These are phyloP conservation scores for Palythoa grandis DNA, from an alignment of 92 coral and sea anemone genomes.

Conservation along the genomic window DNA sequence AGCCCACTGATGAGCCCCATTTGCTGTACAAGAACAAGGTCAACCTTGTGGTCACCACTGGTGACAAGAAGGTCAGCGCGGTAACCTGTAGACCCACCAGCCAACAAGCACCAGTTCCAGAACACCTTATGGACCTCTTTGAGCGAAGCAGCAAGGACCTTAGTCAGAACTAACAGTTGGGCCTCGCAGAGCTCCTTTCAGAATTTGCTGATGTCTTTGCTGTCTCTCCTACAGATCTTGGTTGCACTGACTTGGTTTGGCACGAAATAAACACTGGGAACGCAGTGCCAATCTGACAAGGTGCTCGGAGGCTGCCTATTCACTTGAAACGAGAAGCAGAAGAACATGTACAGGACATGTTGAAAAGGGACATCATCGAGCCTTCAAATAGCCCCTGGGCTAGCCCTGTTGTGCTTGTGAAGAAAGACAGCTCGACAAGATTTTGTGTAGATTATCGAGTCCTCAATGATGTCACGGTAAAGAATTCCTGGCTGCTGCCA, in stretches of 20 bases:
- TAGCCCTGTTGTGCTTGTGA: slow-evolving; percentile 32
- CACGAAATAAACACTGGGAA: slow-evolving; percentile 48
- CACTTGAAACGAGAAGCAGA: slow-evolving; percentile 49
- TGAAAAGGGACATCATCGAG: slow-evolving; percentile 23
- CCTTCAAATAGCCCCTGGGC: slow-evolving; percentile 51
- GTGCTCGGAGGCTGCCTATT: slow-evolving; percentile 34
- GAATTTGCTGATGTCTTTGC: slow-evolving; percentile 53
- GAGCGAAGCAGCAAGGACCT: slow-evolving; percentile 52
- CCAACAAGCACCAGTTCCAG: slow-evolving; percentile 14
- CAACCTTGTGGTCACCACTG: background rate
- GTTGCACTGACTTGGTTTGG: slow-evolving; percentile 39
- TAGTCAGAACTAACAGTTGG: background rate
- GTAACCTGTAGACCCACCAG: slow-evolving; percentile 14
- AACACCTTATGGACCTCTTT: slow-evolving; percentile 44
- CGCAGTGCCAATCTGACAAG: slow-evolving; percentile 46
- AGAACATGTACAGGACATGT: slow-evolving; percentile 49
- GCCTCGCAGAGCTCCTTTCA: background rate
- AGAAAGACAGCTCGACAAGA: slow-evolving; percentile 33
- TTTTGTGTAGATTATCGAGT: slow-evolving; percentile 46
- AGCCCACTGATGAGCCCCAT: slow-evolving; percentile 45
- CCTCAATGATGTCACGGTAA: slow-evolving; percentile 39
- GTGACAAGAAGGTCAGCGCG: background rate
- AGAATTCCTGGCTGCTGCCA: slow-evolving; percentile 44
- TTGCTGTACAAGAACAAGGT: slow-evolving; percentile 8
- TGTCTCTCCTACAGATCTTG: slow-evolving; percentile 42